Percentiles rank a stretch among this genome's conserved stretches.
These are phyloP conservation scores for Hyposoter dolosus DNA, from an alignment of 2,888 invertebrate genomes.

Conservation along the genomic window DNA sequence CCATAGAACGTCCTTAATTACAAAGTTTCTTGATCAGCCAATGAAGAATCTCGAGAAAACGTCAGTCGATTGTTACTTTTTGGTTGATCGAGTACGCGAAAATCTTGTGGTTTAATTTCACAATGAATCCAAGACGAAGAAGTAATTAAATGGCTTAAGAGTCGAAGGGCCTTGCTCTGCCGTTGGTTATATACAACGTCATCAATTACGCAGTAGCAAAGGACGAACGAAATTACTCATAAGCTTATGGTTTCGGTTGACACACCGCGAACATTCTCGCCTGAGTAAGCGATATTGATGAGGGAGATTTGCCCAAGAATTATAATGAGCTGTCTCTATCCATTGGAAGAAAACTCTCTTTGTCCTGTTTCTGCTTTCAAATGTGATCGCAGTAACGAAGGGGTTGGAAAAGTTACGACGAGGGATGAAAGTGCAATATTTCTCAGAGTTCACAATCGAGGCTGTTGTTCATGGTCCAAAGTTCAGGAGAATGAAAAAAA, in stretches of 20 bases:
- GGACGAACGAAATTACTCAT: slow-evolving; percentile 56
- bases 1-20: no score
- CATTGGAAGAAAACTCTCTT: slow-evolving; percentile 44
- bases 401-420: slow-evolving; percentile 64
- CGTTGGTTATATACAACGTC: slow-evolving; percentile 50
- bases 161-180: slow-evolving; percentile 8
- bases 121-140: slow-evolving; percentile 8
- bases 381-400: slow-evolving; percentile 59
- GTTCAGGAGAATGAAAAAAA: not conserved
- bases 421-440: slow-evolving; percentile 75
- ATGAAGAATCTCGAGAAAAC: not conserved
- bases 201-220: slow-evolving; percentile 55
- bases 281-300: slow-evolving; percentile 82
- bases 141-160: slow-evolving; percentile 34
- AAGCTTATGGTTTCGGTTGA: slow-evolving; percentile 34
- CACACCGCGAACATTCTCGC: slow-evolving; percentile 25
- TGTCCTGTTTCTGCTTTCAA: slow-evolving; percentile 11
- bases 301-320: slow-evolving; percentile 81
- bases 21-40: no score
- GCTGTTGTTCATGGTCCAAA: not conserved
- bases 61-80: not conserved
- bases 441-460: slow-evolving; percentile 59
- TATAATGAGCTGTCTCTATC: slow-evolving; percentile 70
- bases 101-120: slow-evolving; percentile 14
- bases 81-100: not conserved